Conservation (phyloP, 2,797 vertebrate species). For the Coregonus suidteri region DNA sequence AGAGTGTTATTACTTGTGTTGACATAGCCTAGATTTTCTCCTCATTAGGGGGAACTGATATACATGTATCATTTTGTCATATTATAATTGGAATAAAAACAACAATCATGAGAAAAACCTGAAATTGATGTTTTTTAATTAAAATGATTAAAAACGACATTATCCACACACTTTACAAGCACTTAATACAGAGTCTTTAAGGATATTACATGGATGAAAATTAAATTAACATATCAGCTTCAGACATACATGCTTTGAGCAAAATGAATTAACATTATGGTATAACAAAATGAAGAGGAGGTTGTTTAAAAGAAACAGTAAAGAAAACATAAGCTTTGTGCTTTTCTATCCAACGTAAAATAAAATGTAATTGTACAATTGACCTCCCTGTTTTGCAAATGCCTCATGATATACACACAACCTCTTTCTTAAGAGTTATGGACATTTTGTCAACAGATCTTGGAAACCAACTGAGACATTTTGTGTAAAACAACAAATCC, state of each 20-base stretch:
- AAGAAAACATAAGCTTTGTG: constrained; percentile 60
- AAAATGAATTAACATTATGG: constrained; percentile 56
- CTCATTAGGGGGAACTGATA: neutral
- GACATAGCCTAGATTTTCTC: neutral
- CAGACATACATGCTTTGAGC: constrained; percentile 77
- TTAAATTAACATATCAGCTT: constrained; percentile 79
- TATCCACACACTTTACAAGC: constrained; percentile 80
- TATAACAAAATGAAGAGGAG: constrained; percentile 58
- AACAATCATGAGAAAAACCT: constrained; percentile 35
- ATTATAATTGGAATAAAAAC: neutral
- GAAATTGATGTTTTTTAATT: constrained; percentile 77
- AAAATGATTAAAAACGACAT: constrained; percentile 85
- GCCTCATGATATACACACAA: constrained; percentile 11
- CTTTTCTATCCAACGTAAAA: constrained; percentile 65
- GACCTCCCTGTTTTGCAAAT: constrained; percentile 36
- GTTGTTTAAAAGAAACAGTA: constrained; percentile 57
- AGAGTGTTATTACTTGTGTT: neutral
- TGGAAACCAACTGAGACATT: constrained; percentile 44
- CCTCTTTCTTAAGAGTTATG: constrained; percentile 45
- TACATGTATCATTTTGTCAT: neutral
- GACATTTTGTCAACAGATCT: constrained; percentile 31
- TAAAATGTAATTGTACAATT: constrained; percentile 56
- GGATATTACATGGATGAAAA: constrained; percentile 66
- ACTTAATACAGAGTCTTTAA: constrained; percentile 73
- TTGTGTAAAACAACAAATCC: constrained; percentile 38